Evolutionary conservation across 2,797 vertebrate species (phyloP).

Genomic region (Moxostoma hubbsi): DNA sequence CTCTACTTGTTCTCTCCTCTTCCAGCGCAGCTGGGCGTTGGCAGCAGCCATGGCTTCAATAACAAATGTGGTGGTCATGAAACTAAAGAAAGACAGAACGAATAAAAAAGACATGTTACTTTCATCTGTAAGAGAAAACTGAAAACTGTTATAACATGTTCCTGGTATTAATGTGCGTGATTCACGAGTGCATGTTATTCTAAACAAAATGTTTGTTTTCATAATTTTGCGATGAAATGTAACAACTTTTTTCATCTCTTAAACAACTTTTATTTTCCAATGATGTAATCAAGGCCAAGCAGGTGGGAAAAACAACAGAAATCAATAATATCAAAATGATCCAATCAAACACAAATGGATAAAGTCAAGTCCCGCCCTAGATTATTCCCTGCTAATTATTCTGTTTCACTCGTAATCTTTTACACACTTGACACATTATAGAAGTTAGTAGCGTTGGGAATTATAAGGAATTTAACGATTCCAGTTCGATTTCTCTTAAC

Average conservation of each 20-base stretch:
- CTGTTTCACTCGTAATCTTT: no score
- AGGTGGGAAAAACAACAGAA: no score
- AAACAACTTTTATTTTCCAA: neutral
- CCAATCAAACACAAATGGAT: no score
- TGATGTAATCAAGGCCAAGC: neutral
- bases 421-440: no score
- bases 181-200: neutral
- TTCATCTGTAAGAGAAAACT: neutral
- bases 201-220: neutral
- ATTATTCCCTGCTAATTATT: no score
- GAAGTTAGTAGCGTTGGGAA: no score
- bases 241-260: neutral
- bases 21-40: constrained; percentile 94
- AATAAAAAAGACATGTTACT: neutral
- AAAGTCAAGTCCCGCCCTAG: no score
- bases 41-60: constrained; percentile 97
- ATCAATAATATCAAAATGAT: no score
- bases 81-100: constrained; percentile 67
- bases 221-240: neutral
- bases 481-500: no score
- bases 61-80: constrained; percentile 96
- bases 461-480: no score
- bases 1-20: constrained; percentile 90
- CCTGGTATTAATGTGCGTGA: neutral
- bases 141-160: neutral